Evolutionary conservation across 2,113 vertebrate genomes (phyloP).

Genomic region (Hymenochirus boettgeri): DNA sequence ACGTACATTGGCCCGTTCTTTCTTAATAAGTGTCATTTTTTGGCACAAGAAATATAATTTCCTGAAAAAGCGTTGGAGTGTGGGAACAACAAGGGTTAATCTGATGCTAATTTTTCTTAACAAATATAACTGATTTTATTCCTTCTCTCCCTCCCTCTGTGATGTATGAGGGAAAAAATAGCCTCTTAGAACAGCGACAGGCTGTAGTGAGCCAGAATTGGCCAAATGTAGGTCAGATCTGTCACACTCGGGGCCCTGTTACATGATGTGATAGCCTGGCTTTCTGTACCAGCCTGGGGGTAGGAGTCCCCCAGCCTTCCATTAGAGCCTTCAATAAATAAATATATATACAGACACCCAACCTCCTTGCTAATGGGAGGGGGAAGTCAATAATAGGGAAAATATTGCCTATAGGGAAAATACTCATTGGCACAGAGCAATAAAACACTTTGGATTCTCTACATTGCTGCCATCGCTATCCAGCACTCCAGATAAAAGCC

Average conservation of each 20-base stretch:
- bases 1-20: not conserved
- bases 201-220: slow-evolving; percentile 71
- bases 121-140: not conserved
- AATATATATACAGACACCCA: slow-evolving; percentile 68
- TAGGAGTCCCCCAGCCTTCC: slow-evolving; percentile 81
- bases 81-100: not conserved
- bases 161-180: slow-evolving; percentile 60
- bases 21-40: not conserved
- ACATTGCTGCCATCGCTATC: slow-evolving; percentile 54
- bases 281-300: slow-evolving; percentile 80
- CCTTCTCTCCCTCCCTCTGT: no score
- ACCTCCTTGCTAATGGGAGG: slow-evolving; percentile 67
- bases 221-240: slow-evolving; percentile 91
- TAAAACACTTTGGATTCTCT: slow-evolving; percentile 58
- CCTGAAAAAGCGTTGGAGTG: not conserved
- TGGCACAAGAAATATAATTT: not conserved
- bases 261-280: slow-evolving; percentile 82
- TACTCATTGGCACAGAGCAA: slow-evolving; percentile 54
- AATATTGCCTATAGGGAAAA: slow-evolving; percentile 71
- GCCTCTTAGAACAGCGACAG: slow-evolving; percentile 66
- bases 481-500: slow-evolving; percentile 62
- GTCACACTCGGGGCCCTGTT: slow-evolving; percentile 80
- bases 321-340: slow-evolving; percentile 79
- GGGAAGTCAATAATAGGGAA: slow-evolving; percentile 72
- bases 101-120: not conserved